Evolutionary conservation across 1,140 invertebrate species (phyloP), one percentile per base, ranked within the genome.

Genomic region (Cheumatopsyche charites): DNA sequence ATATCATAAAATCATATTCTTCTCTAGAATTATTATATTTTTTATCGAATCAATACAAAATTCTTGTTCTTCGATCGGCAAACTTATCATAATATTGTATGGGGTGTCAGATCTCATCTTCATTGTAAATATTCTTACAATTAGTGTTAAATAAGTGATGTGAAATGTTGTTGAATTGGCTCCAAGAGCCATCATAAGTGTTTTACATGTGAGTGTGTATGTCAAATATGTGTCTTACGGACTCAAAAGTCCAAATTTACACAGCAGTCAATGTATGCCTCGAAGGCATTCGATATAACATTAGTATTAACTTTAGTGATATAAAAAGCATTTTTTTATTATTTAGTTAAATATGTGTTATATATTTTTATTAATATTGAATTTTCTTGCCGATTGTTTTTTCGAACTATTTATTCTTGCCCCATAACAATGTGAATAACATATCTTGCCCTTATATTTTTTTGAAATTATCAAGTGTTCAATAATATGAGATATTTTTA

Each of bases 191-290:
- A 11, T 25, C 21, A 12, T 25, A 58, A 58, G 21, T 58, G 23
- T 58, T 25, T 19, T 58, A 58, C 19, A 23, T 58, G 23, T 23
- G 23, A 36, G 29, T 21, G 36, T 43, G 65, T 49, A 63, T 61
- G 55, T 63, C 15, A 68, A 49, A 63, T 47, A 71, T 61, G 73
- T 75, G 73, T 75, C 73, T 75, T 75, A 75, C 42, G 67, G 70
- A 70, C 49, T 61, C n/a, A 9, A 25, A 41, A 45, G 66, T 72
- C 73, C 73, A 71, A 58, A 67, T 69, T 47, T 67, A 49, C 47
- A 69, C 55, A 62, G 67, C 45, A 61, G 73, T 75, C 73, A 75
- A 75, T 75, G 29, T 52, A 36, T 23, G 45, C 66, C 47, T 55
- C 11, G 29, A 23, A 68, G 66, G 66, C 47, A 25, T 49, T 47